Conservation (phyloP, 2,888 invertebrate species). For the Agrochola circellaris region DNA sequence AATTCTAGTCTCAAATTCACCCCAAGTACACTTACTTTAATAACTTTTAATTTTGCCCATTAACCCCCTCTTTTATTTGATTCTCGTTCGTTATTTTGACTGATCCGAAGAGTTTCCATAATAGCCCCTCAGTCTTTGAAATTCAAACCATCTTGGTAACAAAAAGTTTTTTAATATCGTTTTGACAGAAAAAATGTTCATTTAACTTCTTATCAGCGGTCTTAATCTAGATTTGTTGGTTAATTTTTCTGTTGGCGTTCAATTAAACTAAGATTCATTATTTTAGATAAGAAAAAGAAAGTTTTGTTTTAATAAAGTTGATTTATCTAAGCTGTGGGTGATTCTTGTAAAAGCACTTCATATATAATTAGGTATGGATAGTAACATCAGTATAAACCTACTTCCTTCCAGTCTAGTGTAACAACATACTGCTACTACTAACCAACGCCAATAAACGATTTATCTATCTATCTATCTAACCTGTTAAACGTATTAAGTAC, state of each 20-base stretch:
- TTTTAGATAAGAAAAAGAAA: constrained; percentile 26
- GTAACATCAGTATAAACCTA: not conserved
- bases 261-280: constrained; percentile 31
- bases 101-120: constrained; percentile 43
- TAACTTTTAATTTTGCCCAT: constrained; percentile 66
- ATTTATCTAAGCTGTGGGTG: not conserved
- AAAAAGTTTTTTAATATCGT: constrained; percentile 60
- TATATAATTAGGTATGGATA: not conserved
- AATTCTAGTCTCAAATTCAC: constrained; percentile 52
- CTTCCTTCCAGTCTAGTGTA: not conserved
- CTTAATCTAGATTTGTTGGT: constrained; percentile 54
- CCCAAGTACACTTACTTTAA: constrained; percentile 54
- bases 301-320: constrained; percentile 1
- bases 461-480: too few species aligned
- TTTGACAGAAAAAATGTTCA: constrained; percentile 45
- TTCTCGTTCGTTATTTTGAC: constrained; percentile 51
- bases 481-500: not conserved
- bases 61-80: constrained; percentile 51
- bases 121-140: constrained; percentile 44
- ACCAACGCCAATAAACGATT: too few species aligned
- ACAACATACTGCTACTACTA: not conserved
- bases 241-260: constrained; percentile 29
- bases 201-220: constrained; percentile 53
- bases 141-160: constrained; percentile 38
- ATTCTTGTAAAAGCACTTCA: not conserved